Conservation (phyloP, 2,888 invertebrate genomes). For the Campopleginae sp. region DNA sequence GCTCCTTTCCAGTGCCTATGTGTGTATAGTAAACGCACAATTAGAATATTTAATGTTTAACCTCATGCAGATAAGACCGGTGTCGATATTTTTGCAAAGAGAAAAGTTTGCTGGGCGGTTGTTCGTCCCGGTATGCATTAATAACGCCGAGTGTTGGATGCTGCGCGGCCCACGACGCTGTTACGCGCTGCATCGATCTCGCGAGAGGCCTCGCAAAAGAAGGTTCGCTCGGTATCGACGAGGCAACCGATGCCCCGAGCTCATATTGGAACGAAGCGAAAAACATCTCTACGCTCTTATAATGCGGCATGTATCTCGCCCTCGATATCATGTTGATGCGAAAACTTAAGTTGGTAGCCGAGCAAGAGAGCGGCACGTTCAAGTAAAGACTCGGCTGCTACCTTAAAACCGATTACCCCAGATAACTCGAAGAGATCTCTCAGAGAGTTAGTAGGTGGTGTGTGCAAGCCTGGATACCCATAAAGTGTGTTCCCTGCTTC, state of each 20-base stretch:
- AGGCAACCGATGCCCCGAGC: constrained; percentile 10
- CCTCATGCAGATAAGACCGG: neutral
- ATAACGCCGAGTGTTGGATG: constrained; percentile 30
- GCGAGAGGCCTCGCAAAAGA: constrained; percentile 53
- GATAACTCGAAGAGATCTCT: constrained; percentile 23
- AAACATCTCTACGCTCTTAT: constrained; percentile 25
- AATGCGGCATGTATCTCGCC: constrained; percentile 19
- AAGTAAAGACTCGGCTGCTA: constrained; percentile 55
- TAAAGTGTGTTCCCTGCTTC: neutral
- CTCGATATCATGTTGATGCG: constrained; percentile 40
- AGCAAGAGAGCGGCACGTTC: constrained; percentile 56
- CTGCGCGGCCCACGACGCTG: constrained; percentile 39
- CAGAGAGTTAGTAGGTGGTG: constrained; percentile 6
- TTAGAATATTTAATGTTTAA: neutral
- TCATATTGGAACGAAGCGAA: constrained; percentile 28
- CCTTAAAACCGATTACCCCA: constrained; percentile 62
- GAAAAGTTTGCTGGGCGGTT: constrained; percentile 57
- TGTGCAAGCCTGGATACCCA: neutral
- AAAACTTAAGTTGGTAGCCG: constrained; percentile 57
- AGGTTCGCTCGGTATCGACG: constrained; percentile 31
- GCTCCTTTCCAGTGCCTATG: neutral
- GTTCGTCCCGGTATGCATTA: constrained; percentile 60
- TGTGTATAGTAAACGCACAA: neutral
- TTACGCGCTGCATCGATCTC: constrained; percentile 56
- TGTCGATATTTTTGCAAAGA: neutral